Evolutionary conservation across 2,797 vertebrate species (phyloP), one percentile per base, ranked within the genome.

Genomic region (Silurus lanzhouensis): DNA sequence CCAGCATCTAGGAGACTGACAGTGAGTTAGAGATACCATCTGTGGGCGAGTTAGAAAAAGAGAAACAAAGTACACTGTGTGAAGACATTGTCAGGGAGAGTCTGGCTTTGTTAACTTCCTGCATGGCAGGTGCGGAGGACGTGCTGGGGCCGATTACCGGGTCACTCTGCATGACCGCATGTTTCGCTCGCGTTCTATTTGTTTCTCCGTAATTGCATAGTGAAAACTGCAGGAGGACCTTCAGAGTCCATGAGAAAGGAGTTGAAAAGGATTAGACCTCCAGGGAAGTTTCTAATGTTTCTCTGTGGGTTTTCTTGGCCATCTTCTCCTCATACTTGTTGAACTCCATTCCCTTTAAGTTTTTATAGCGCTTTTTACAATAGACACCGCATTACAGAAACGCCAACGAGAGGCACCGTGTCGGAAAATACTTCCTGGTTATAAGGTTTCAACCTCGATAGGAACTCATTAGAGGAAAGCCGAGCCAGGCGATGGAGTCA

Each of bases 21-120:
- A 63, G 70, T 52, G 58, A 75, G 71, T 55, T 48, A 52, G 60
- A 66, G 25, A 17, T 12, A 66, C 60, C 31, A 46, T 82, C 67
- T 44, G 81, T 82, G 81, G 52, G 19, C 19, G 31, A 71, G 81
- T 71, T 44, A 71, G 22, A 71, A 82, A 58, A 71, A 58, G 27
- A 71, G 66, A 82, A 44, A 14, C n/a, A 44, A 68, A 82, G 52
- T 70, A 70, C 64, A 60, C 48, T 71, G 6, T 58, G 31, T 27
- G 15, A 67, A 58, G 52, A 60, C 55, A 70, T 82, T 82, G 81
- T 82, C 81, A 71, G 66, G 25, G 38, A 60, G 81, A 60, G 67
- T 82, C 81, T 57, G 66, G 81, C 66, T 82, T 82, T 71, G 67
- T 82, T 82, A 82, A 71, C 81, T 82, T 82, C 81, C 31, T 71